Conservation (phyloP, 2,888 invertebrate genomes). For the Rhagophthalmus giganteus region DNA sequence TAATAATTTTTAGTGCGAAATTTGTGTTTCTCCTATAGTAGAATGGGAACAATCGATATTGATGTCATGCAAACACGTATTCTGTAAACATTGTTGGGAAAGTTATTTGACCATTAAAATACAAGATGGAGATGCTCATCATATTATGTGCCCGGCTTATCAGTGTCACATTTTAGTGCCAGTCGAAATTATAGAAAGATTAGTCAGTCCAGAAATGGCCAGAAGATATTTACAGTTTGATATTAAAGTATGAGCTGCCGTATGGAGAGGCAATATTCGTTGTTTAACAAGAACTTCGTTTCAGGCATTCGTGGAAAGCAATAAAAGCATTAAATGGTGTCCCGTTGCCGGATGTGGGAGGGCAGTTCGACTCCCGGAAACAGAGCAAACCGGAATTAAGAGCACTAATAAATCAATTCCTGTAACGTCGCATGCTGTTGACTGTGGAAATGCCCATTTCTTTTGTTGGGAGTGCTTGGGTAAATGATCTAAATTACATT, state of each 20-base stretch:
- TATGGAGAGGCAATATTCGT: too few relatives aligned
- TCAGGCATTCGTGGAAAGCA: conserved; percentile 71
- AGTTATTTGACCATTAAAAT: conserved; percentile 68
- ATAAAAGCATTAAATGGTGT: conserved; percentile 72
- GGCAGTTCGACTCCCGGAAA: conserved; percentile 66
- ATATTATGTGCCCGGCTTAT: conserved; percentile 68
- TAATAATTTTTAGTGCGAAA: conserved; percentile 60
- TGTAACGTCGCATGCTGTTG: conserved; percentile 61
- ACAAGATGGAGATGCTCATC: conserved; percentile 66
- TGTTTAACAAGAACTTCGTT: conserved; percentile 14
- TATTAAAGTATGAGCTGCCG: conserved; percentile 66
- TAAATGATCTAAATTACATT: conserved; percentile 25
- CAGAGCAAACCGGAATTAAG: conserved; percentile 51
- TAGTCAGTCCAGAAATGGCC: conserved; percentile 69
- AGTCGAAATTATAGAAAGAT: conserved; percentile 66
- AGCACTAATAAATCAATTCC: conserved; percentile 44
- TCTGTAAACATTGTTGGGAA: conserved; percentile 69
- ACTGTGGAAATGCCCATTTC: conserved; percentile 71
- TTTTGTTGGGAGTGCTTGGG: conserved; percentile 67
- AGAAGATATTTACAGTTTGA: conserved; percentile 69
- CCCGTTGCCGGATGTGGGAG: conserved; percentile 68
- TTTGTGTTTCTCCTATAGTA: conserved; percentile 59
- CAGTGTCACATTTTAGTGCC: conserved; percentile 67
- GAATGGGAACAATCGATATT: conserved; percentile 59
- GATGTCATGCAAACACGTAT: conserved; percentile 65